Evolutionary conservation across 2,113 vertebrate genomes (phyloP), one percentile per base, ranked within the genome.

Genomic region (Anser cygnoides): DNA sequence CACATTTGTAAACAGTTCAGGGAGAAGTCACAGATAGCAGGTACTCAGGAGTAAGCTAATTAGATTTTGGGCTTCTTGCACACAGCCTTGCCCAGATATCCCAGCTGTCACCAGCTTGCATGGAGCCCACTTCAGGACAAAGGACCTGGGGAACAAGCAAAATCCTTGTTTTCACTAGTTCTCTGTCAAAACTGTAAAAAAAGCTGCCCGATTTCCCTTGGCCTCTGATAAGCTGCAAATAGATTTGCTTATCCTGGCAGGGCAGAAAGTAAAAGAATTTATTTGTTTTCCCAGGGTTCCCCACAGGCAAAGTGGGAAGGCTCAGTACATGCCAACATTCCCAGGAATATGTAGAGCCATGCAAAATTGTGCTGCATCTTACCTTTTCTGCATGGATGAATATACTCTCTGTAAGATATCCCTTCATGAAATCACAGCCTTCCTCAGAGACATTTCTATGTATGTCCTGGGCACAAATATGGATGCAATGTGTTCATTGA

Each of bases 161-260:
- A 44, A 52, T 75, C 57, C 16, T 84, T 52, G 33, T 13, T 31
- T 11, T 84, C n/a, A 6, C 7, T 5, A 6, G 1, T n/a, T 9
- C 21, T 79, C 13, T 89, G 17, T 29, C 33, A n/a, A 18, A 58
- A 37, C 2, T 57, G 49, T 29, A 63, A 43, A 12, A 70, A 76
- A 90, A 61, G 2, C 13, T 66, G 13, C 31, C 49, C 23, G 4
- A 1, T 46, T 79, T 65, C 29, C 28, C 65, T 52, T 0, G 0
- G 6, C 10, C 11, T 59, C 29, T 54, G 44, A 29, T 7, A 22
- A 58, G 37, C 6, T 37, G 33, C 14, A 28, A 16, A 11, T 15
- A 70, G 21, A 5, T 49, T 87, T 79, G 6, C 46, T 95, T 87
- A 49, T 20, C 54, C 54, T 84, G 43, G 13, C 19, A 66, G 28